Base-by-base conservation (phyloP, 2,113 vertebrate species). In the Nothoprocta perdicaria region DNA sequence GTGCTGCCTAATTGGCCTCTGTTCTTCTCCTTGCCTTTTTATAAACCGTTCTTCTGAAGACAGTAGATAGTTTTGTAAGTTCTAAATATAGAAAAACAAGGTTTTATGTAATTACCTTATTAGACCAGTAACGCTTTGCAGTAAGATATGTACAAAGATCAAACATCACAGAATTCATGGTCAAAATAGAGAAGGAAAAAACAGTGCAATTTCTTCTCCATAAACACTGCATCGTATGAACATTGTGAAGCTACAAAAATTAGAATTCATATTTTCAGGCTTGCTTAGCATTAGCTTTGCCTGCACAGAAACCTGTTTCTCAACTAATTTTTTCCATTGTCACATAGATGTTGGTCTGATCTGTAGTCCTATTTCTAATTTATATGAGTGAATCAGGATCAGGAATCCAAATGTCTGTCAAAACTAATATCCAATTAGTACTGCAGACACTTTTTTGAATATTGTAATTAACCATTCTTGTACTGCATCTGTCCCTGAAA, bases 401-500 rank as follows among this genome's bases (percentile, higher is more conserved):
- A 50, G 52, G 74, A 79, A 79, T 2, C 2, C 17, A 89, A 75
- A 50, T 60, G 1, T 4, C 55, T 52, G 3, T 35, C 23, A 35
- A 81, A 82, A 10, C 5, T 35, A 22, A 52, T 9, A 2, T 76
- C n/a, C 31, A 79, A 21, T 22, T 73, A 68, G 24, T 48, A 10
- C 7, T 68, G 5, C 16, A 82, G 27, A 15, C 4, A 26, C 0
- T 1, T 73, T 75, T 83, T 43, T 50, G 11, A 41, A 71, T 66
- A 52, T 57, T 40, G 15, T 0, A 77, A 5, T 31, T 11, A n/a
- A 27, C 18, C 9, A 58, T 40, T 40, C 5, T 0, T 33, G 6
- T 55, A 24, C 31, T 40, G n/a, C 7, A 45, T 10, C 15, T 43
- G 66, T 22, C 17, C 10, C 38, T 74, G 45, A 21, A 41, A 73